Evolutionary conservation across 2,888 invertebrate genomes (phyloP), one percentile per base, ranked within the genome.

Genomic region (Tetranychus piercei): DNA sequence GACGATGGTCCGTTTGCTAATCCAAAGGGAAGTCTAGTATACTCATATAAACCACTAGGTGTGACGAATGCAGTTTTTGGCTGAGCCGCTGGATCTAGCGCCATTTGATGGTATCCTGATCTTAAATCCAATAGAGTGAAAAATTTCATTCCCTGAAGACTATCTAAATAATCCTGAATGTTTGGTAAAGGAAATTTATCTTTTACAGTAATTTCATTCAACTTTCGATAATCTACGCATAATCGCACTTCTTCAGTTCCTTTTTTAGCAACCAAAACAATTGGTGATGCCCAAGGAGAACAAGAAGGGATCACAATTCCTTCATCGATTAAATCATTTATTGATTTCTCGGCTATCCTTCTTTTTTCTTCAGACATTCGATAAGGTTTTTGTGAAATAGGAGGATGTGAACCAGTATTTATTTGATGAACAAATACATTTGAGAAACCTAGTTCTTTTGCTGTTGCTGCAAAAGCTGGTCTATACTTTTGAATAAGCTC

Each of bases 1-100:
- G 78, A 77, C 7, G 76, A 74, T 1, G 78, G 78, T 0, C 78
- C 74, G 71, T 77, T 78, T 7, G 72, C 75, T 11, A 79, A 73
- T 0, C 79, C 78, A 23, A 79, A 80, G 11, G 78, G 77, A 73
- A 80, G 65, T 6, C 75, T 76, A 4, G 73, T 70, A 11, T 74
- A 79, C n/a, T 77, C 72, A 69, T 71, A 80, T 4, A 78, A 71
- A 2, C 79, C 79, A 15, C 71, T 23, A 23, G 65, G 73, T 8
- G 77, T 78, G 6, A 74, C 74, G 70, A 80, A 79, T 1, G 79
- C 79, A 2, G 80, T 79, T 34, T 79, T 79, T 4, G 76, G 65
- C 23, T 73, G 75, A 22, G 77, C 78, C 22, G 77, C 72, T 18
- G 77, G 75, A 9, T 69, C 76, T 15, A 81, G 23, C 2, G 76